Base-by-base conservation (phyloP, 2,113 vertebrate genomes). In the Arizona elegans region DNA sequence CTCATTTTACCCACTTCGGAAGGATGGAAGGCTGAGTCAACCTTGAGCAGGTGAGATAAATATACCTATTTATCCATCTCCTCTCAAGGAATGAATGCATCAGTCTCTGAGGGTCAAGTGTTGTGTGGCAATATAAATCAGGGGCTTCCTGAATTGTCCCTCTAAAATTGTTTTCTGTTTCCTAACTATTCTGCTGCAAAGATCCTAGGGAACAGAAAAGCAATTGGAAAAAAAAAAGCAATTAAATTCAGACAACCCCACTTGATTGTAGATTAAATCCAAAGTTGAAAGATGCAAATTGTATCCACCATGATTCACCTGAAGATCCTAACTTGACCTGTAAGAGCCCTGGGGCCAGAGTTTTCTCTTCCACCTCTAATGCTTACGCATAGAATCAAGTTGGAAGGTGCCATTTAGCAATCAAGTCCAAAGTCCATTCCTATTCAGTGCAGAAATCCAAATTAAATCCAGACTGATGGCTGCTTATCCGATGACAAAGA, bases 271-370 rank as follows among this genome's bases (percentile, higher is more conserved):
- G 70, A 38, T 56, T 85, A n/a, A 85, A 38, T 24, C 13, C n/a
- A 85, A 15, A 13, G n/a, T 33, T 21, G 15, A 56, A 43, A 7
- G 21, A 93, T 58, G 58, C 85, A 19, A 92, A 56, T 29, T 86
- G 21, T 24, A 21, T 56, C 26, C 15, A 43, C 38, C 55, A 8
- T 29, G 47, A 62, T 93, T 90, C 47, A 90, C 38, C 56, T 10
- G 53, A 86, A 33, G 56, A 87, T 58, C 92, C 81, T 29, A 54
- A 15, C 29, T 29, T 93, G 88, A 90, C 92, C 92, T 90, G 86
- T 54, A 90, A 53, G 75, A 47, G 70, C 75, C 62, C 47, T 90
- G 88, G 86, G 62, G 54, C 56, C 88, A 90, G 54, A 85, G 62
- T 86, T 86, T 86, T 65, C 92, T 89, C 56, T 43, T 65, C 75